These are phyloP conservation scores for Urocitellus parryii DNA, from an alignment of 2,113 vertebrate genomes.

Conservation along the genomic window DNA sequence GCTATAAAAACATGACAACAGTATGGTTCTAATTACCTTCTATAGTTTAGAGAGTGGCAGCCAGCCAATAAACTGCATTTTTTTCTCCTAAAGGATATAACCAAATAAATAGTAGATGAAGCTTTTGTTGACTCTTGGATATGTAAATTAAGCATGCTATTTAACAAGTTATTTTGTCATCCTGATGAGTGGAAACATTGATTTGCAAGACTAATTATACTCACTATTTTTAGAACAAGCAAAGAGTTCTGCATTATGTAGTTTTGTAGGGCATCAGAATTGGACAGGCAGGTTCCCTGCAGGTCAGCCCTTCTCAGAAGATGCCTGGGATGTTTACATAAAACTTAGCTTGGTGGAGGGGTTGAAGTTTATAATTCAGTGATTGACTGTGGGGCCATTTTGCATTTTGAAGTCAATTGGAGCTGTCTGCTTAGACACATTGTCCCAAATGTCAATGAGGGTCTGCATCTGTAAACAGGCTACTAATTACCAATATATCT, in stretches of 20 bases:
- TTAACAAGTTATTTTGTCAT: conserved; percentile 88
- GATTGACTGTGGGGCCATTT: not conserved
- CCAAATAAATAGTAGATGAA: conserved; percentile 84
- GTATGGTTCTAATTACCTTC: conserved; percentile 83
- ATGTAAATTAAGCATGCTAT: conserved; percentile 85
- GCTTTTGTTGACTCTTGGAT: conserved; percentile 85
- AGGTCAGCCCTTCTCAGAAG: conserved; percentile 39
- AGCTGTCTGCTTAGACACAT: conserved; percentile 21
- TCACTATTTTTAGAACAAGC: conserved; percentile 82
- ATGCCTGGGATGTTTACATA: not conserved
- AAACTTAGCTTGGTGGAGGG: not conserved
- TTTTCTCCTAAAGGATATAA: conserved; percentile 82
- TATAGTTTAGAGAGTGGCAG: conserved; percentile 84
- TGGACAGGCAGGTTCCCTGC: conserved; percentile 30
- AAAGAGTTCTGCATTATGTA: conserved; percentile 49
- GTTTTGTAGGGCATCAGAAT: conserved; percentile 19
- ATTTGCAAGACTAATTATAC: conserved; percentile 87
- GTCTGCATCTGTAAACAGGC: not conserved
- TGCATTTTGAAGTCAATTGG: conserved; percentile 34
- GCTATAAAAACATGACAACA: conserved; percentile 79
- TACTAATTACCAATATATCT: conserved; percentile 22
- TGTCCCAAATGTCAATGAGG: conserved; percentile 32
- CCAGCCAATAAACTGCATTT: conserved; percentile 80
- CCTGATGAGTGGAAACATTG: conserved; percentile 85
- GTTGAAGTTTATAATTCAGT: conserved; percentile 7